Evolutionary conservation across 2,797 vertebrate genomes (phyloP), one percentile per base, ranked within the genome.

Genomic region (Falco concolor): DNA sequence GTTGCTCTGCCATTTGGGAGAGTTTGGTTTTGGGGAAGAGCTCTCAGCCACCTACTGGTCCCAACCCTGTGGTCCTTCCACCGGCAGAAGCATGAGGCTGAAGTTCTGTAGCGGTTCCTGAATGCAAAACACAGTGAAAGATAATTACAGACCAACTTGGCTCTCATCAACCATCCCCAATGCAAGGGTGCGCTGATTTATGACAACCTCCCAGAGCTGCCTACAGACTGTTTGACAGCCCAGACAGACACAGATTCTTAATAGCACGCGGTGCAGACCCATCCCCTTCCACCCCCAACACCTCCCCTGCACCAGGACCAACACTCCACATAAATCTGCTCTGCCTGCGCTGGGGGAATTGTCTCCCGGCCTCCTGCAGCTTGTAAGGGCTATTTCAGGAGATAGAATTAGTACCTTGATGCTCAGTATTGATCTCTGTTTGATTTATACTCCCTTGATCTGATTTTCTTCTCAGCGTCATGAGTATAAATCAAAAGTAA

Each of bases 401-500:
- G 93, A 93, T 57, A 83, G 96, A 94, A 96, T 96, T 94, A 95
- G 91, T 94, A 96, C 90, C 90, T 94, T 90, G 91, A 89, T 92
- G 78, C 84, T 87, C 70, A 73, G n/a, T 96, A 96, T 95, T 93
- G 96, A 96, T 95, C 90, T 61, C 57, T n/a, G 22, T 85, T 95
- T 96, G 93, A 96, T 94, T 90, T 96, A 96, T 96, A 85, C 24
- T 84, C 81, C 65, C 90, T 93, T 80, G 95, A 94, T 92, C 96
- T 90, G 93, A 93, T 96, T 95, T 96, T 84, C 94, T 87, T 64
- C 64, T 47, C 1, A 0, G 72, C 36, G 1, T 95, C 81, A 89
- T 72, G 68, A 89, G 88, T 77, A 89, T 95, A 96, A 96, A 96
- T 96, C 94, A 96, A 90, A 97, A 96, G 90, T 95, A 93, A 95